These are phyloP conservation scores for Agriopis leucophaearia DNA, from an alignment of 2,888 invertebrate genomes.

Conservation along the genomic window DNA sequence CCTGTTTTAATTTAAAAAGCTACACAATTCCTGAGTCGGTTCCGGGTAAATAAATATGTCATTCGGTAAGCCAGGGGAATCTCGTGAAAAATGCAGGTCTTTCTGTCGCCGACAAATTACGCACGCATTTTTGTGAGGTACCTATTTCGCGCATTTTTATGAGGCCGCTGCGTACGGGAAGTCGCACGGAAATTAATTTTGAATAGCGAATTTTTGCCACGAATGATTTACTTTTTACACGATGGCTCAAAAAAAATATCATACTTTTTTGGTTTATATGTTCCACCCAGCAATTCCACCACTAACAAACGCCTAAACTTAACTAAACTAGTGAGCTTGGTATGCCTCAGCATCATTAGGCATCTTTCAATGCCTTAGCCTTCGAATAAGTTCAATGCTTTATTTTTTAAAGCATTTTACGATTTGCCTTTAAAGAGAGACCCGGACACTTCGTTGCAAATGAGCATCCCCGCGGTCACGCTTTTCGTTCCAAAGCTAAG, in stretches of 20 bases:
- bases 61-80: constrained; percentile 53
- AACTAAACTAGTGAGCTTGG: no score
- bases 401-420: not conserved
- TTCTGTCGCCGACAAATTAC: constrained; percentile 57
- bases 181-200: constrained; percentile 24
- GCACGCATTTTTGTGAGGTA: constrained; percentile 49
- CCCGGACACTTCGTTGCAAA: not conserved
- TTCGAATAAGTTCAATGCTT: no score
- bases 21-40: constrained; percentile 25
- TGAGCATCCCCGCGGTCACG: constrained; percentile 7
- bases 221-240: constrained; percentile 2
- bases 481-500: constrained; percentile 7
- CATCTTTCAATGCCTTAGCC: no score
- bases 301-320: no score
- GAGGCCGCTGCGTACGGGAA: constrained; percentile 32
- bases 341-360: not conserved
- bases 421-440: not conserved
- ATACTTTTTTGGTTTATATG: not conserved
- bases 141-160: constrained; percentile 47
- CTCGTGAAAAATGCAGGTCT: constrained; percentile 60
- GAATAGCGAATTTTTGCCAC: constrained; percentile 8
- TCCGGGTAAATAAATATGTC: constrained; percentile 54
- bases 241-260: not conserved
- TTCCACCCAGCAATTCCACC: no score
- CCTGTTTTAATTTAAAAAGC: constrained; percentile 33